Evolutionary conservation across 1,140 invertebrate genomes (phyloP).

Genomic region (Amphibalanus amphitrite): DNA sequence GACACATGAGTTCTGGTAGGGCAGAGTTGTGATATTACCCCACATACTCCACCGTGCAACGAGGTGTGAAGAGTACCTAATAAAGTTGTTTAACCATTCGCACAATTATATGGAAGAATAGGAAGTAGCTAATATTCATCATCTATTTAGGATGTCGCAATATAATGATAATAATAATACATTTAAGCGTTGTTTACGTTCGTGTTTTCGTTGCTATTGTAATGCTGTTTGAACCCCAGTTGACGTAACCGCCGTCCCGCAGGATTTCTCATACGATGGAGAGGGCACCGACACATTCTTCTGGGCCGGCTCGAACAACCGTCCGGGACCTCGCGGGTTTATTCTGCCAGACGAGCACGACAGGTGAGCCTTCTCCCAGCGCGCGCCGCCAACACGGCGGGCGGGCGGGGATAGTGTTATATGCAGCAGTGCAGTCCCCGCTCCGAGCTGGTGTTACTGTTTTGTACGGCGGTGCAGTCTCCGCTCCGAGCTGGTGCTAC

Average conservation of each 20-base stretch:
- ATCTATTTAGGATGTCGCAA: neutral
- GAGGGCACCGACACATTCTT: constrained; percentile 72
- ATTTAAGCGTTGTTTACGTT: neutral
- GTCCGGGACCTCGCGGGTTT: constrained; percentile 74
- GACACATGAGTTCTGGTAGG: too few relatives aligned
- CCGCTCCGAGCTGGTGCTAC: neutral
- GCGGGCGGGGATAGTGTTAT: neutral
- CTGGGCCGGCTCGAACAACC: constrained; percentile 70
- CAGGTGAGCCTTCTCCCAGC: constrained; percentile 35
- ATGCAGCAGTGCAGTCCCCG: neutral
- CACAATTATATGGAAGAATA: too few relatives aligned
- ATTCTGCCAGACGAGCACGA: constrained; percentile 75
- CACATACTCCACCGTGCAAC: too few relatives aligned
- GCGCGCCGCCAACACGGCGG: neutral
- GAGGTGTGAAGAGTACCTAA: too few relatives aligned
- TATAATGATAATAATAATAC: neutral
- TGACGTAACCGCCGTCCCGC: neutral
- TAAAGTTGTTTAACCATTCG: too few relatives aligned
- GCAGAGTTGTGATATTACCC: too few relatives aligned
- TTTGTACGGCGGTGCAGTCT: neutral
- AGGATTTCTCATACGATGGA: constrained; percentile 74
- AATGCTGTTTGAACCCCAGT: neutral
- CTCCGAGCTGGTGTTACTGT: neutral
- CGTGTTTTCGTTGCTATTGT: neutral
- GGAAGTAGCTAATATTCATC: too few relatives aligned